Base-by-base conservation (phyloP, 2,113 vertebrate genomes). In the Arothron firmamentum region DNA sequence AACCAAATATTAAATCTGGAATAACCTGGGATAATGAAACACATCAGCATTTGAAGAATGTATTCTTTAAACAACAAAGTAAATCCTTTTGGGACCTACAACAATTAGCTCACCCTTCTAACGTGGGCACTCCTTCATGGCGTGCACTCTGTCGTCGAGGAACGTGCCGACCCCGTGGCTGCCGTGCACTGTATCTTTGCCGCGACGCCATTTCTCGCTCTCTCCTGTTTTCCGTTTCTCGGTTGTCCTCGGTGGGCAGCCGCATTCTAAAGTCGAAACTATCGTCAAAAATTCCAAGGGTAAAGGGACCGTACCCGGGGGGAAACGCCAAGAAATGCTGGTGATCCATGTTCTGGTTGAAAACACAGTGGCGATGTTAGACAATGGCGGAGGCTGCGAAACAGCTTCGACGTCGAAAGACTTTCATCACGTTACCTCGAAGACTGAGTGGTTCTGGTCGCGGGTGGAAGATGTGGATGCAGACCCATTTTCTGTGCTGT, bases 201-300 rank as follows among this genome's bases (percentile, higher is more conserved):
- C 93, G 90, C 0, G 94, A 95, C 16, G 91, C 92, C 62, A 94
- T 93, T 58, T 97, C 95, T 5, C 93, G 76, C 62, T 96, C 95
- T 62, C 94, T 80, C 55, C 93, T 91, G 86, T 83, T 93, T 81
- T 98, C 96, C 0, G 91, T 85, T 43, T 96, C 96, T 49, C 93
- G 87, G 85, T 92, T 89, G 67, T 96, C 94, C 5, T 96, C 95
- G 0, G 88, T 17, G 47, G 90, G 88, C 1, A 85, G 73, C 2
- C 90, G 91, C 5, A 92, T 75, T 52, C 92, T 89, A 0, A 96
- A 89, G 80, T 96, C 95, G 0, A 98, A 95, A 88, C 88, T 92
- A 74, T 98, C 95, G 12, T 95, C 94, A 8, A 98, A 95, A 80
- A 98, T 94, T 42, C 94, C 95, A 0, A 98, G 91, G 25, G 95